These are phyloP conservation scores for Eurypyga helias DNA, from an alignment of 2,113 vertebrate genomes.

Conservation along the genomic window DNA sequence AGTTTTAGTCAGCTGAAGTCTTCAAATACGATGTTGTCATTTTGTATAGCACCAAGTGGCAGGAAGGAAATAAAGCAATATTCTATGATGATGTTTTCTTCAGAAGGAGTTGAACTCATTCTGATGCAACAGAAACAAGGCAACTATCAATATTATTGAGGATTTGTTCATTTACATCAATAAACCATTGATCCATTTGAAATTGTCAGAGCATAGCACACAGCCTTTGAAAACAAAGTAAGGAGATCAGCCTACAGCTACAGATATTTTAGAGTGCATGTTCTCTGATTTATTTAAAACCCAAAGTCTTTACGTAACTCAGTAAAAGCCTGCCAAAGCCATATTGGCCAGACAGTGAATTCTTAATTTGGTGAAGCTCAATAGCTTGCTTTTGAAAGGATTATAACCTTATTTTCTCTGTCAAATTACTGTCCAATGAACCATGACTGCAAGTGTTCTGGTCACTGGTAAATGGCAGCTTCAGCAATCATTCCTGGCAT, in stretches of 20 bases:
- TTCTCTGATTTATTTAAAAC: conserved; percentile 22
- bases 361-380: conserved; percentile 1
- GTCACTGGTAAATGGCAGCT: conserved; percentile 13
- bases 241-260: background rate
- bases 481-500: conserved; percentile 10
- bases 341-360: background rate
- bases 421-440: conserved; percentile 52
- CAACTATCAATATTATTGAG: background rate
- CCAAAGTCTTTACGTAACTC: background rate
- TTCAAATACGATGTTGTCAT: background rate
- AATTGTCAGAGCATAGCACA: background rate
- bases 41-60: background rate
- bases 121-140: background rate
- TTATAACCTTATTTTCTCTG: conserved; percentile 55
- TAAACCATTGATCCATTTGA: background rate
- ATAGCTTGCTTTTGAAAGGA: conserved; percentile 27
- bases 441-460: conserved; percentile 9
- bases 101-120: background rate
- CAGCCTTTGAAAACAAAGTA: background rate
- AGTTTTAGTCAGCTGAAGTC: background rate
- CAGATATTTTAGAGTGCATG: background rate
- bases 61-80: background rate
- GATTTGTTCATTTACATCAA: background rate
- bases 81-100: background rate
- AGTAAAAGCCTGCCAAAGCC: background rate